Evolutionary conservation across 2,888 invertebrate genomes (phyloP).

Genomic region (Trachelus stipa): DNA sequence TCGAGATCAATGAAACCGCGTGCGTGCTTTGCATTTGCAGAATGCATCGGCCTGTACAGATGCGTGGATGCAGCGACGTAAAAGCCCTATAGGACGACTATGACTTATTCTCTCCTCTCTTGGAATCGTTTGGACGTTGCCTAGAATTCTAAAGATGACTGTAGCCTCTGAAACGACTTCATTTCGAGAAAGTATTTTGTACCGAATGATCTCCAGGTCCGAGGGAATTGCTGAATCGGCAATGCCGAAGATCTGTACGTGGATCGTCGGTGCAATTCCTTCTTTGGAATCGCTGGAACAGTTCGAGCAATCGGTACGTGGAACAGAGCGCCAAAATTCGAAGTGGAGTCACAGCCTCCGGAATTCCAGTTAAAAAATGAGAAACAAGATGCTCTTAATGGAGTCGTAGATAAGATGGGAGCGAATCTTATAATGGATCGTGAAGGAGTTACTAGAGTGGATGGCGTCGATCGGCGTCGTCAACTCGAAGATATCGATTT

Average conservation of each 20-base stretch:
- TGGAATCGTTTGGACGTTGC: too few species aligned
- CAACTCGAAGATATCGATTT: background rate
- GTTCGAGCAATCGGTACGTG: background rate
- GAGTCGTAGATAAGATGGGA: slow-evolving; percentile 3
- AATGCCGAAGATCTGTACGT: background rate
- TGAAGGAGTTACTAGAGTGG: background rate
- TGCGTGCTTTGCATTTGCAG: slow-evolving; percentile 41
- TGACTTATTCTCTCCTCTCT: background rate
- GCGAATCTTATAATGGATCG: slow-evolving; percentile 1
- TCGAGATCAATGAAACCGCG: slow-evolving; percentile 43
- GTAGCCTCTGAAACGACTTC: background rate
- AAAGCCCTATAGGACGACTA: background rate
- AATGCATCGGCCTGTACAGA: slow-evolving; percentile 24
- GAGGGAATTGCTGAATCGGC: background rate
- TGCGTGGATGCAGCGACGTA: background rate
- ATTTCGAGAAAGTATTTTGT: background rate
- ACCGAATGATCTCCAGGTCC: background rate
- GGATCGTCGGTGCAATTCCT: background rate
- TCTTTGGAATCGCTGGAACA: background rate
- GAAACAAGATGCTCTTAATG: background rate
- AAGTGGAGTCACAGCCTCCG: background rate
- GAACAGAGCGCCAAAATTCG: background rate
- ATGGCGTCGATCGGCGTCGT: background rate
- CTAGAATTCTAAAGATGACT: too few species aligned
- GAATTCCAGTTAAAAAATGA: background rate